A percentile compares a stretch with the other conserved stretches of the same genome.
These are phyloP conservation scores for Synanthedon formicaeformis DNA, from an alignment of 2,888 invertebrate species.

Conservation along the genomic window DNA sequence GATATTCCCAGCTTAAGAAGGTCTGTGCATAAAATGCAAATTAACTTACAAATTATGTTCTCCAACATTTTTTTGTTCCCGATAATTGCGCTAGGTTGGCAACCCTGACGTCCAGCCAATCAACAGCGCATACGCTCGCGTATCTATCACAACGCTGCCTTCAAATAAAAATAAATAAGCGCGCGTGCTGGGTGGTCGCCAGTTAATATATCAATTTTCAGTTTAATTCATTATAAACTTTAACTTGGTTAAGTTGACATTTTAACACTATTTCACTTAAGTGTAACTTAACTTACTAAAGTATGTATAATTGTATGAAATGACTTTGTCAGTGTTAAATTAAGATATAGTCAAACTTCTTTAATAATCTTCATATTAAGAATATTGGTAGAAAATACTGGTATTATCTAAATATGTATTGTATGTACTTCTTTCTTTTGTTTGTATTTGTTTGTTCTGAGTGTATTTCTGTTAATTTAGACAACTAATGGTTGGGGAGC, in stretches of 20 bases:
- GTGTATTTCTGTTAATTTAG: too few relatives aligned
- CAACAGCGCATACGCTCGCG: slow-evolving; percentile 25
- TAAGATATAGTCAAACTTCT: too few relatives aligned
- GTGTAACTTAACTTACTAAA: not conserved
- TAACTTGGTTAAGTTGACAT: not conserved
- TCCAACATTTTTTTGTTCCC: not conserved
- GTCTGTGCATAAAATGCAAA: too few relatives aligned
- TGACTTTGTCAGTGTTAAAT: too few relatives aligned
- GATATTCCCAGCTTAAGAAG: too few relatives aligned
- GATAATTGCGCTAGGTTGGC: slow-evolving; percentile 6
- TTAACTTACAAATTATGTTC: slow-evolving; percentile 1
- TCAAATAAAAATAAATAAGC: slow-evolving; percentile 35
- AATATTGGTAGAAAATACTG: too few relatives aligned
- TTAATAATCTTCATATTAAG: too few relatives aligned
- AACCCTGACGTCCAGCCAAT: slow-evolving; percentile 43
- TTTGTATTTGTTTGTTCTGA: too few relatives aligned
- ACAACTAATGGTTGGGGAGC: too few relatives aligned
- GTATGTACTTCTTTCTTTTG: too few relatives aligned
- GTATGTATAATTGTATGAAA: too few relatives aligned
- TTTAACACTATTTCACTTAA: slow-evolving; percentile 7
- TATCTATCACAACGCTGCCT: slow-evolving; percentile 8
- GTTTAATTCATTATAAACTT: slow-evolving; percentile 13
- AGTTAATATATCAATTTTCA: slow-evolving; percentile 57
- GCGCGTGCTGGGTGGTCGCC: slow-evolving; percentile 43
- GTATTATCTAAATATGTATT: too few relatives aligned